Conservation (phyloP, 1,140 invertebrate species). For the Aphaenogaster floridana region DNA sequence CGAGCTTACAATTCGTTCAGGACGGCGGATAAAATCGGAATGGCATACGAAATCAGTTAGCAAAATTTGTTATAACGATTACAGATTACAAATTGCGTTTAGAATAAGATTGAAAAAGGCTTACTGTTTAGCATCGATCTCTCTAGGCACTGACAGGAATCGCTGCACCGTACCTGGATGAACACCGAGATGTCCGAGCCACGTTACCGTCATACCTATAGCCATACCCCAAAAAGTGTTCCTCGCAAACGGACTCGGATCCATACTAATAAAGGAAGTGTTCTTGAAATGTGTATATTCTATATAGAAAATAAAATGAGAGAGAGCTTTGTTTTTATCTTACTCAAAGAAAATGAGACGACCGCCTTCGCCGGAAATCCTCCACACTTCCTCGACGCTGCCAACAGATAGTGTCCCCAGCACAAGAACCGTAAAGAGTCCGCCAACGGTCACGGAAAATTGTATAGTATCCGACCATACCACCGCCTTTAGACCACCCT, state of each 20-base stretch:
- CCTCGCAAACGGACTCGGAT: conserved; percentile 87
- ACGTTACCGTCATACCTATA: conserved; percentile 88
- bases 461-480: conserved; percentile 92
- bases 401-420: conserved; percentile 89
- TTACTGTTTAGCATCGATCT: conserved; percentile 87
- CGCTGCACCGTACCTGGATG: conserved; percentile 91
- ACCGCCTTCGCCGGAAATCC: conserved; percentile 74
- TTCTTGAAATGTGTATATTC: background rate
- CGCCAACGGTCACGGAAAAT: conserved; percentile 89
- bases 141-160: conserved; percentile 88
- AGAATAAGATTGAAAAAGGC: background rate
- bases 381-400: conserved; percentile 85
- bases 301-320: conserved; percentile 13
- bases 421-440: conserved; percentile 89
- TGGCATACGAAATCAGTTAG: background rate
- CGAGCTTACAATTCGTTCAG: background rate
- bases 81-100: background rate
- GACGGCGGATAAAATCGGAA: background rate
- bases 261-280: conserved; percentile 83
- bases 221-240: conserved; percentile 89
- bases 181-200: conserved; percentile 88
- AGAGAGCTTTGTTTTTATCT: background rate
- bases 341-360: conserved; percentile 80
- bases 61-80: background rate
- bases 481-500: conserved; percentile 92